Conservation (phyloP, 2,888 invertebrate genomes). For the Apeira syringaria region DNA sequence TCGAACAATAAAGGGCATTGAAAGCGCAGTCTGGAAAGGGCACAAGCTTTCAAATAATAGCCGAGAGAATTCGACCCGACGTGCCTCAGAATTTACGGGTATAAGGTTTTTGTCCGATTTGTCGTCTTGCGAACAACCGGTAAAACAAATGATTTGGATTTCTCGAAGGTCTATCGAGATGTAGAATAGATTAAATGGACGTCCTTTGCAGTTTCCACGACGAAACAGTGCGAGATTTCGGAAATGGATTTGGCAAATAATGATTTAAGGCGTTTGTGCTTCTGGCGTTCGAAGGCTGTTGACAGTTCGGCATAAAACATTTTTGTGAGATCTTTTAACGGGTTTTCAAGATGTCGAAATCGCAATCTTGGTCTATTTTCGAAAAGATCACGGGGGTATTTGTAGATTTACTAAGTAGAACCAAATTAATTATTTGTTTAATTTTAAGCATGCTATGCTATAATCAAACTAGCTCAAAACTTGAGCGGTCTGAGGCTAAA, state of each 20-base stretch:
- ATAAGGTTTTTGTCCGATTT: constrained; percentile 49
- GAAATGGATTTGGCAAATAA: constrained; percentile 17
- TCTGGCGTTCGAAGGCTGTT: not conserved
- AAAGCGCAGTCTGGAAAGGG: constrained; percentile 55
- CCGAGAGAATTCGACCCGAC: constrained; percentile 53
- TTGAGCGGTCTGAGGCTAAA: too few relatives aligned
- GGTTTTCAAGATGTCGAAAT: too few relatives aligned
- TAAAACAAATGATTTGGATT: constrained; percentile 47
- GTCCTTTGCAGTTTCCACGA: constrained; percentile 21
- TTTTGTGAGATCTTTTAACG: too few relatives aligned
- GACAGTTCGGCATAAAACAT: too few relatives aligned
- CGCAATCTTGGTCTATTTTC: too few relatives aligned
- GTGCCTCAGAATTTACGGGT: constrained; percentile 48
- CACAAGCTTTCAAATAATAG: constrained; percentile 64
- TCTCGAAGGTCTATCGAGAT: constrained; percentile 22
- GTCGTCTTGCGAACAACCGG: constrained; percentile 40
- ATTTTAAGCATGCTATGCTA: too few relatives aligned
- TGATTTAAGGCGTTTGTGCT: constrained; percentile 11
- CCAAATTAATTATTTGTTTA: too few relatives aligned
- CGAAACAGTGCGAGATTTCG: constrained; percentile 1
- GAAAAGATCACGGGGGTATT: too few relatives aligned
- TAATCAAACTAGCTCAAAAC: too few relatives aligned
- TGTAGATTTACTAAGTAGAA: too few relatives aligned
- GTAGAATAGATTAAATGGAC: constrained; percentile 23
- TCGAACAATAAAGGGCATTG: constrained; percentile 59